Evolutionary conservation across 2,113 vertebrate species (phyloP).

Genomic region (Emydocephalus ijimae): DNA sequence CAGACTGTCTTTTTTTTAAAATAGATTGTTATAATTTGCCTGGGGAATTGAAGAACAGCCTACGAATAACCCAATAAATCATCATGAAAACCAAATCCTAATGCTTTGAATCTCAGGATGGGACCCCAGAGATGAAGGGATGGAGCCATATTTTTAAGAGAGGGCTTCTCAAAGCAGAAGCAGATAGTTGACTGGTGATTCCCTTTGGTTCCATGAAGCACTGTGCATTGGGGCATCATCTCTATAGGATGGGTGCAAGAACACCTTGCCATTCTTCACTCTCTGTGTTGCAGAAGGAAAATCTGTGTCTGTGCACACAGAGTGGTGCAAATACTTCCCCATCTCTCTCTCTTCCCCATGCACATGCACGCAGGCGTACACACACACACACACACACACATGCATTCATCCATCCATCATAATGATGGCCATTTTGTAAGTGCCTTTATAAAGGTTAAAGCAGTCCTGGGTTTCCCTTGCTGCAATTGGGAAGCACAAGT

Average conservation of each 20-base stretch:
- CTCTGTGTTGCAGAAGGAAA: background rate
- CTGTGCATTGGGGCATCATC: background rate
- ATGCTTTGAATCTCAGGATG: background rate
- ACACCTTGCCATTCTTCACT: background rate
- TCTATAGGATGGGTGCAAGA: background rate
- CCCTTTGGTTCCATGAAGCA: background rate
- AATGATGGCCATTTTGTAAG: background rate
- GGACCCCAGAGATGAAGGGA: background rate
- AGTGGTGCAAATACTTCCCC: too few relatives aligned
- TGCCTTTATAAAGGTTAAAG: conserved; percentile 1
- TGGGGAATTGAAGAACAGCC: background rate
- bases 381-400: background rate
- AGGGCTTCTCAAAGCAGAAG: background rate
- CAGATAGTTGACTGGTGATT: background rate
- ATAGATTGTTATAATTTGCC: background rate
- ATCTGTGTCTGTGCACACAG: background rate
- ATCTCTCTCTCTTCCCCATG: background rate
- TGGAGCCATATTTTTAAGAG: background rate
- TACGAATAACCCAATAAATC: background rate
- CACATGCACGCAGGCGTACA: background rate
- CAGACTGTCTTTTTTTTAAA: background rate
- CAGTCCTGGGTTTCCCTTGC: background rate
- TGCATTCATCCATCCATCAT: background rate
- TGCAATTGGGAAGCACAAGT: background rate
- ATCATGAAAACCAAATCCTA: background rate